Evolutionary conservation across 2,113 vertebrate species (phyloP).

Genomic region (Oreochromis tanganicae): DNA sequence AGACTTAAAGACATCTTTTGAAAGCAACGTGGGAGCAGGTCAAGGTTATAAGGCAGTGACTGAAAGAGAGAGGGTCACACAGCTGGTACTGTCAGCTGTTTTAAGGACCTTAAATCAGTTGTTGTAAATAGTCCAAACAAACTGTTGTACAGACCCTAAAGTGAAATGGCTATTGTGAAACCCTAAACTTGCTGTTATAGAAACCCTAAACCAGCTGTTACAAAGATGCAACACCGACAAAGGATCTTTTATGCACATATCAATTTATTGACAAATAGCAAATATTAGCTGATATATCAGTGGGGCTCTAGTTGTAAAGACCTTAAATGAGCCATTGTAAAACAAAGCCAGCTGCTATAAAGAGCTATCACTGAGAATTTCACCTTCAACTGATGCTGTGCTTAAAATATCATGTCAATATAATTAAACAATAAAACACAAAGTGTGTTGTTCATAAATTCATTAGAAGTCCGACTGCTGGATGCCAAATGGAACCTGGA

Average conservation of each 20-base stretch:
- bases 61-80: neutral
- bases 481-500: neutral
- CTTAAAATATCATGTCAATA: neutral
- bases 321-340: neutral
- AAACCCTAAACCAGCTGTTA: neutral
- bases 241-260: neutral
- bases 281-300: neutral
- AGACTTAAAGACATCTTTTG: neutral
- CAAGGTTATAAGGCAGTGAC: neutral
- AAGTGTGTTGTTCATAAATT: neutral
- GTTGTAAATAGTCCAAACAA: neutral
- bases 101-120: neutral
- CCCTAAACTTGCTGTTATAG: neutral
- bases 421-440: neutral
- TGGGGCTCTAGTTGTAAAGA: neutral
- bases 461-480: neutral
- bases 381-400: neutral
- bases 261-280: neutral
- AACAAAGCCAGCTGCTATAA: neutral
- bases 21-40: neutral
- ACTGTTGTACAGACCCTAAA: neutral
- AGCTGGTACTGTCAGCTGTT: neutral
- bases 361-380: neutral
- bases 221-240: neutral
- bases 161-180: neutral